These are phyloP conservation scores for Xiphophorus maculatus DNA, from an alignment of 2,113 vertebrate genomes.

Conservation along the genomic window DNA sequence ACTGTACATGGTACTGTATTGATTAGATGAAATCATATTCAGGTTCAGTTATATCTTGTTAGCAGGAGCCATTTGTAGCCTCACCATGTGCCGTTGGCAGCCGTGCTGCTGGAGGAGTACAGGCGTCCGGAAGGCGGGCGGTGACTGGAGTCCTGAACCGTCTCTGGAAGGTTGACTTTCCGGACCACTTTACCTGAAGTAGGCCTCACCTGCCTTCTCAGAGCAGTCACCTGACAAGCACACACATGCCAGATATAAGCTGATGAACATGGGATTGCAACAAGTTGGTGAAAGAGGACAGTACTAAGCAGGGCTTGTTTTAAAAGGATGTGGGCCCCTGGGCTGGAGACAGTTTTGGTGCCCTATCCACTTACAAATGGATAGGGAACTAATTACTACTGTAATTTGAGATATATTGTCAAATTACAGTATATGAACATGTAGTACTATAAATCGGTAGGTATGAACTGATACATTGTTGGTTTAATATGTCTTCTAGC, in stretches of 20 bases:
- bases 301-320: too few species aligned
- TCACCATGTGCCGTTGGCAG: conserved; percentile 86
- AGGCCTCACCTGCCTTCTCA: conserved; percentile 91
- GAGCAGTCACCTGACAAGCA: conserved; percentile 87
- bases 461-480: too few species aligned
- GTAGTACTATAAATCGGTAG: too few species aligned
- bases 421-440: too few species aligned
- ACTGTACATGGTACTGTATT: background rate
- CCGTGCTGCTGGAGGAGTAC: conserved; percentile 77
- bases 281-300: too few species aligned
- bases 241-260: background rate
- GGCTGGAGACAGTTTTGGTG: too few species aligned
- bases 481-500: too few species aligned
- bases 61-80: background rate
- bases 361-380: too few species aligned
- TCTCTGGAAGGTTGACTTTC: conserved; percentile 85
- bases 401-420: too few species aligned
- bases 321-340: too few species aligned
- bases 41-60: background rate
- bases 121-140: conserved; percentile 85
- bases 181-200: conserved; percentile 89
- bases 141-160: conserved; percentile 78
- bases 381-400: too few species aligned
- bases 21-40: background rate
- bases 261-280: background rate